Conservation (phyloP, 2,888 invertebrate genomes). For the Diplolepis rosae region DNA sequence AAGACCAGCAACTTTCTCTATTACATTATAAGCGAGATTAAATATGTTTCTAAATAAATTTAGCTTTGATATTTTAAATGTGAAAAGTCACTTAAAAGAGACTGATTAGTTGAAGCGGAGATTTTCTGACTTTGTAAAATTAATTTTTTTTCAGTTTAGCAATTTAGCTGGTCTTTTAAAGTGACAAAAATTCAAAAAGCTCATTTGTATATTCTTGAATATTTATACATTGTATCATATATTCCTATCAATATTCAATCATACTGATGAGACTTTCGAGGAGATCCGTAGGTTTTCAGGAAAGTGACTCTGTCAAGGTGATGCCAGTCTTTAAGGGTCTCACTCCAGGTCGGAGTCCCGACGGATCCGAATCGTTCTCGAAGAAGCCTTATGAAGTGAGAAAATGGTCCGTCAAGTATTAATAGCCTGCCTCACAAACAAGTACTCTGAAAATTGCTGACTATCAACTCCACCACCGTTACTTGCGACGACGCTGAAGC, state of each 20-base stretch:
- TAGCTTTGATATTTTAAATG: too few relatives aligned
- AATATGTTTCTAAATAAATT: too few relatives aligned
- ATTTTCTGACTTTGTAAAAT: too few relatives aligned
- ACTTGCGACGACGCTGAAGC: slow-evolving; percentile 86
- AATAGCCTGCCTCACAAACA: slow-evolving; percentile 80
- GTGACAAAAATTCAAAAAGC: slow-evolving; percentile 7
- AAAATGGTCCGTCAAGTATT: slow-evolving; percentile 62
- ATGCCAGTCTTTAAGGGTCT: slow-evolving; percentile 45
- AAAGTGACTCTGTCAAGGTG: not conserved
- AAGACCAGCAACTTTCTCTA: not conserved
- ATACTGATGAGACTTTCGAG: not conserved
- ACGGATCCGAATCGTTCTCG: slow-evolving; percentile 47
- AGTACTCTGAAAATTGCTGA: slow-evolving; percentile 92
- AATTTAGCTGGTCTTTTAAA: not conserved
- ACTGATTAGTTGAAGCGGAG: too few relatives aligned
- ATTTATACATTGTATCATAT: slow-evolving; percentile 22
- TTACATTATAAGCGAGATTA: too few relatives aligned
- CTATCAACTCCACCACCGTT: slow-evolving; percentile 92
- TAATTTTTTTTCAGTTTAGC: too few relatives aligned
- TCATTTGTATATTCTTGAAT: not conserved
- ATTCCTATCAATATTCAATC: not conserved
- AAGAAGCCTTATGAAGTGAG: slow-evolving; percentile 49
- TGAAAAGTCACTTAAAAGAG: too few relatives aligned
- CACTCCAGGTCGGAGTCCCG: slow-evolving; percentile 53
- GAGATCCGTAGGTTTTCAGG: not conserved